These are phyloP conservation scores for Oryctes rhinoceros DNA, from an alignment of 1,140 invertebrate genomes.

Conservation along the genomic window DNA sequence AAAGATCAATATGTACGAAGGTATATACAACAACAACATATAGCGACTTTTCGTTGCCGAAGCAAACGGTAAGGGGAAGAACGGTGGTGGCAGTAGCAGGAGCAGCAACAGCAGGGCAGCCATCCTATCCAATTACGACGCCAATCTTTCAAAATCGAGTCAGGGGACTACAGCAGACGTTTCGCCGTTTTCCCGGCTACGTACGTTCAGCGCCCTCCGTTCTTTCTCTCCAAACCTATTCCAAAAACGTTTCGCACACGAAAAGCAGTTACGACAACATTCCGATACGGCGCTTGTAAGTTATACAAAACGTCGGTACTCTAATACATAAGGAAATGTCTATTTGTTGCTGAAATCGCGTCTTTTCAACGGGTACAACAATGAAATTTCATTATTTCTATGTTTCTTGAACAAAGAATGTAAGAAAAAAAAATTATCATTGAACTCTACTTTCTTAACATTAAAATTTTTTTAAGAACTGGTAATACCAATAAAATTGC, in stretches of 20 bases:
- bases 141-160: conserved; percentile 49
- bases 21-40: background rate
- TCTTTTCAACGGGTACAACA: no score
- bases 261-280: background rate
- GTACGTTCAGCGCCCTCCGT: background rate
- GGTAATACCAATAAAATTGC: no score
- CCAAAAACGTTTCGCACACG: background rate
- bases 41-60: background rate
- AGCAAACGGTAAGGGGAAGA: background rate
- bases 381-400: no score
- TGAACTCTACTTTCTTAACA: no score
- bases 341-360: no score
- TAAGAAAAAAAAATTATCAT: no score
- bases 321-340: no score
- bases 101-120: conserved; percentile 41
- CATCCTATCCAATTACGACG: conserved; percentile 49
- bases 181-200: background rate
- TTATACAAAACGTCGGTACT: no score
- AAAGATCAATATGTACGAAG: background rate
- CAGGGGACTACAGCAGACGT: conserved; percentile 39
- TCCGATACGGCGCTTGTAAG: no score
- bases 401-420: no score
- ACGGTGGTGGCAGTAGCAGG: background rate
- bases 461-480: no score
- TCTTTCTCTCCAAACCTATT: background rate